These are phyloP conservation scores for Nasonia vitripennis DNA, from an alignment of 1,140 invertebrate species.

Conservation along the genomic window DNA sequence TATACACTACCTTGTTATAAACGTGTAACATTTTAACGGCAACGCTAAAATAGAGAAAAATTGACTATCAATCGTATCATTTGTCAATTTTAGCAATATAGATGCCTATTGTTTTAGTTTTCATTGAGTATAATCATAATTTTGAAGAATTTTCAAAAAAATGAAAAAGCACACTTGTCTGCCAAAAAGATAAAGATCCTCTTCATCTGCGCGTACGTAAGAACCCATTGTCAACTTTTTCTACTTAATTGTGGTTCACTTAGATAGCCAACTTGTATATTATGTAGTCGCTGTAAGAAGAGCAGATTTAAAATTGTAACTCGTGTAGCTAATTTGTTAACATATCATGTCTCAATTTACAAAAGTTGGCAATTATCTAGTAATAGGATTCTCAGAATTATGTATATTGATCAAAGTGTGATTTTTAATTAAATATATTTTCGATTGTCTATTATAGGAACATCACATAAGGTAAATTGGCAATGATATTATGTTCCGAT, in stretches of 20 bases:
- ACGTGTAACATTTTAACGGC: conserved; percentile 6
- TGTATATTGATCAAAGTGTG: no score
- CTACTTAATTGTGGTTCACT: not conserved
- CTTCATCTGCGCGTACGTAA: not conserved
- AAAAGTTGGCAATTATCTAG: no score
- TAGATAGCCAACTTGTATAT: conserved; percentile 11
- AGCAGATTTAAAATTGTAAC: not conserved
- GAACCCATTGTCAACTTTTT: conserved; percentile 13
- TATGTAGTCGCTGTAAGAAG: not conserved
- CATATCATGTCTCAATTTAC: no score
- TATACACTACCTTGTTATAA: conserved; percentile 28
- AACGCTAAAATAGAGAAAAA: not conserved
- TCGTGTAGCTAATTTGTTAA: not conserved
- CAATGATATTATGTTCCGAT: no score
- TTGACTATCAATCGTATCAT: conserved; percentile 18
- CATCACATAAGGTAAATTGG: no score
- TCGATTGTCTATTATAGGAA: no score
- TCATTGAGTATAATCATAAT: not conserved
- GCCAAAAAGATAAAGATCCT: conserved; percentile 7
- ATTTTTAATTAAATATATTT: no score
- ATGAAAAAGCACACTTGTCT: not conserved
- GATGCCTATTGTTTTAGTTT: not conserved
- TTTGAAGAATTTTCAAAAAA: conserved; percentile 1
- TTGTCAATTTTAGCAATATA: not conserved
- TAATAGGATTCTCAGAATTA: no score